phyloP scores from a whole-genome alignment of 2,113 vertebrate genomes.

The Thryonomys swinderianus region DNA sequence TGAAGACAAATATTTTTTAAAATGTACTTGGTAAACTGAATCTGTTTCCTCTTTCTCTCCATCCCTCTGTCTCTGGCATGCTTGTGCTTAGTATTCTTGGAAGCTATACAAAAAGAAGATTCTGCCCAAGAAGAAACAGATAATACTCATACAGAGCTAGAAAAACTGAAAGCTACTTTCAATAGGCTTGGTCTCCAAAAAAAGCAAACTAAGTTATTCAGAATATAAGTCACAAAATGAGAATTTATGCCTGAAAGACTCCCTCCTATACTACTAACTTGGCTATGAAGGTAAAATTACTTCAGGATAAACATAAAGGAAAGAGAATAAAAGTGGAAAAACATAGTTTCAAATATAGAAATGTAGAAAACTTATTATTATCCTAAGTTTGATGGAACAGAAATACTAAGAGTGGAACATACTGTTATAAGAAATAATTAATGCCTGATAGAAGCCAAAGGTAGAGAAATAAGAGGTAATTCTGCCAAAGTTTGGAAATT shows the following conservation, averaged over 20 bases:
- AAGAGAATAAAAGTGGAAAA: neutral
- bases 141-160: rapidly evolving
- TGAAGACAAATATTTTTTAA: neutral
- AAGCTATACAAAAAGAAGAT: neutral
- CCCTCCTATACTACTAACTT: neutral
- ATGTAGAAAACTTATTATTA: neutral
- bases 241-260: neutral
- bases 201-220: neutral
- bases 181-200: neutral
- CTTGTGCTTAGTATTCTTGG: neutral
- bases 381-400: neutral
- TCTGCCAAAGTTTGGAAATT: neutral
- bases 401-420: neutral
- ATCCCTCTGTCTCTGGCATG: neutral
- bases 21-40: neutral
- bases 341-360: neutral
- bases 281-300: neutral
- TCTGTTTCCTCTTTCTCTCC: neutral
- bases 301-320: neutral
- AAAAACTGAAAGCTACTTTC: neutral
- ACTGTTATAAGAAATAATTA: neutral
- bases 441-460: neutral
- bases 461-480: neutral
- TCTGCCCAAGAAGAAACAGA: neutral
- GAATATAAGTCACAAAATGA: neutral